These are phyloP conservation scores for Drosophila parvula DNA, from an alignment of 1,140 invertebrate genomes.

Conservation along the genomic window DNA sequence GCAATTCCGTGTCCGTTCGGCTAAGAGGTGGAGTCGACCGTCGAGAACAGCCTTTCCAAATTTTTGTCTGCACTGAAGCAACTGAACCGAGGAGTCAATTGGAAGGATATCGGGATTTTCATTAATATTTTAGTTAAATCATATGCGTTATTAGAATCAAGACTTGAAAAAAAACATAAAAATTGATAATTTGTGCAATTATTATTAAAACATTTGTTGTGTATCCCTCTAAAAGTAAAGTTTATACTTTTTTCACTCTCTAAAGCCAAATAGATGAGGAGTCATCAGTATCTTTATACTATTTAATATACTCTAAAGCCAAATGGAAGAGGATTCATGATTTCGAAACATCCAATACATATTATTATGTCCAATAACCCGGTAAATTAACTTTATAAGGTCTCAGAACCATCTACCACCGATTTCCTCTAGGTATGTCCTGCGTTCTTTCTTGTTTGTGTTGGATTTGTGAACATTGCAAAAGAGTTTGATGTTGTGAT, in stretches of 20 bases:
- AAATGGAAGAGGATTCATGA: too few species aligned
- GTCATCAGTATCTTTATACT: too few species aligned
- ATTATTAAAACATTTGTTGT: not conserved
- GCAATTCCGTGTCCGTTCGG: not conserved
- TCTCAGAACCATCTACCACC: too few species aligned
- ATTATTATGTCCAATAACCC: too few species aligned
- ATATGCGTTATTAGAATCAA: not conserved
- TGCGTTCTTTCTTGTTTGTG: too few species aligned
- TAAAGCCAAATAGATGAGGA: too few species aligned
- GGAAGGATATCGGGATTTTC: not conserved
- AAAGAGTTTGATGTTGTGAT: too few species aligned
- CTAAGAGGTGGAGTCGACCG: not conserved
- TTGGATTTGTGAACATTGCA: too few species aligned
- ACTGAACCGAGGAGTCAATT: not conserved
- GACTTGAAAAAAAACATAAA: not conserved
- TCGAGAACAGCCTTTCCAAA: constrained; percentile 1
- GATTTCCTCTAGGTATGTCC: too few species aligned
- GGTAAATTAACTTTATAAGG: too few species aligned
- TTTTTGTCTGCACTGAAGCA: constrained; percentile 11
- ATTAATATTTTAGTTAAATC: not conserved
- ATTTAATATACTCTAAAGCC: too few species aligned
- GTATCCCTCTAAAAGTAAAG: not conserved
- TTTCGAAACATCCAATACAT: too few species aligned
- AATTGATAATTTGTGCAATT: not conserved
- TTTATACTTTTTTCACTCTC: not conserved